phyloP scores from a whole-genome alignment of 92 coral and sea anemone species.

The Chrysogorgia sp. region DNA sequence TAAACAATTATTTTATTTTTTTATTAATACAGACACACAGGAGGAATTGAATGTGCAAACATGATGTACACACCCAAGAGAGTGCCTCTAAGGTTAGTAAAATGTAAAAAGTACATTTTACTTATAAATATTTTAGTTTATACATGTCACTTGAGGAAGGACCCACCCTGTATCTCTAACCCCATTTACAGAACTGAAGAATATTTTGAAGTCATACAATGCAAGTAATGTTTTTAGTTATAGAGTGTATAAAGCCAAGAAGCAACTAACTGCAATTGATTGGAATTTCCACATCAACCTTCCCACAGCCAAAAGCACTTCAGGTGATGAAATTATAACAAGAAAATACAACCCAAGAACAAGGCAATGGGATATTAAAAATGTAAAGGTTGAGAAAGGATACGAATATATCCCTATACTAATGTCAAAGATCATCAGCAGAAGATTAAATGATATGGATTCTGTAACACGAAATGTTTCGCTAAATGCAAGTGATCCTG shows the following conservation, averaged over 20 bases:
- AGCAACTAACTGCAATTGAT: too few species aligned
- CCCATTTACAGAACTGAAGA: conserved; percentile 38
- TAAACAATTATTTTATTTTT: too few species aligned
- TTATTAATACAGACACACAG: too few species aligned
- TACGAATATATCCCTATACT: too few species aligned
- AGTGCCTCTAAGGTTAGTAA: conserved; percentile 32
- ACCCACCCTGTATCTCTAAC: too few species aligned
- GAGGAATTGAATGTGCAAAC: conserved; percentile 53
- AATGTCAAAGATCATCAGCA: too few species aligned
- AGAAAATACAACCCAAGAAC: too few species aligned
- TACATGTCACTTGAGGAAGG: too few species aligned
- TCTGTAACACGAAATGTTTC: conserved; percentile 9
- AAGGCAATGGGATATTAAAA: conserved; percentile 48
- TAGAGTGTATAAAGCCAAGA: too few species aligned
- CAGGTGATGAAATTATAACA: conserved; percentile 27
- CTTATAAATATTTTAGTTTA: too few species aligned
- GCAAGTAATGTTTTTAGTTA: too few species aligned
- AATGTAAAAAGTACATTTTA: not conserved
- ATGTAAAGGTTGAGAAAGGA: not conserved
- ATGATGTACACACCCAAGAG: conserved; percentile 52
- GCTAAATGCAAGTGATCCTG: conserved; percentile 42
- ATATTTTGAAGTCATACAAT: conserved; percentile 15
- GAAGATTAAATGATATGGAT: conserved; percentile 16
- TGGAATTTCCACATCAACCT: conserved; percentile 33
- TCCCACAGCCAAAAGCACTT: conserved; percentile 20